phyloP scores from a whole-genome alignment of 1,140 invertebrate genomes.

The Metaphire vulgaris region DNA sequence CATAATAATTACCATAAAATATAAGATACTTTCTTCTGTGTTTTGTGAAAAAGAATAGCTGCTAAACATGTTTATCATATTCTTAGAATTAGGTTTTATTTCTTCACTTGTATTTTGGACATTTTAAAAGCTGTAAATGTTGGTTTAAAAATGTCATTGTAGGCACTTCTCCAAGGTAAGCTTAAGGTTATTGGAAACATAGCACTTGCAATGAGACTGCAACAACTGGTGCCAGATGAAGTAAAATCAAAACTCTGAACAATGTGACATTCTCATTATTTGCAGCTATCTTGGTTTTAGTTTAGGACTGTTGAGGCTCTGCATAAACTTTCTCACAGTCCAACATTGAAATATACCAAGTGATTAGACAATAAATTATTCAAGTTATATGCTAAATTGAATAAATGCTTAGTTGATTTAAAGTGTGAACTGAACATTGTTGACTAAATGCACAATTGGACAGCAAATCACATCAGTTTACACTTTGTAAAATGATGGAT shows the following conservation, averaged over 20 bases:
- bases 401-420: too few species aligned
- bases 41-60: not conserved
- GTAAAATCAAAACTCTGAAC: conserved; percentile 23
- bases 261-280: not conserved
- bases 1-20: not conserved
- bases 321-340: not conserved
- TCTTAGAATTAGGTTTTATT: not conserved
- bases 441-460: too few species aligned
- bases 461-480: too few species aligned
- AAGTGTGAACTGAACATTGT: too few species aligned
- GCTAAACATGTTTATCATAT: not conserved
- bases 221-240: conserved; percentile 57
- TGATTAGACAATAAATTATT: not conserved
- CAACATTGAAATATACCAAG: not conserved
- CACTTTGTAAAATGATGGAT: too few species aligned
- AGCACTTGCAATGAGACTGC: conserved; percentile 88
- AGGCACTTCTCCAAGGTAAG: conserved; percentile 93
- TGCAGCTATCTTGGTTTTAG: too few species aligned
- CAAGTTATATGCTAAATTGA: too few species aligned
- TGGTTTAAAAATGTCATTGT: too few species aligned
- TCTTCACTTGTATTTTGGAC: not conserved
- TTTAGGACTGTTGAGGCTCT: too few species aligned
- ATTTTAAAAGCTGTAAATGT: too few species aligned
- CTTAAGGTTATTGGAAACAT: conserved; percentile 95
- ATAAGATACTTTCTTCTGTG: not conserved